A percentile compares a stretch with the other conserved stretches of the same genome.
Conservation (phyloP, 2,888 invertebrate genomes). For the Ariolimax columbianus region DNA sequence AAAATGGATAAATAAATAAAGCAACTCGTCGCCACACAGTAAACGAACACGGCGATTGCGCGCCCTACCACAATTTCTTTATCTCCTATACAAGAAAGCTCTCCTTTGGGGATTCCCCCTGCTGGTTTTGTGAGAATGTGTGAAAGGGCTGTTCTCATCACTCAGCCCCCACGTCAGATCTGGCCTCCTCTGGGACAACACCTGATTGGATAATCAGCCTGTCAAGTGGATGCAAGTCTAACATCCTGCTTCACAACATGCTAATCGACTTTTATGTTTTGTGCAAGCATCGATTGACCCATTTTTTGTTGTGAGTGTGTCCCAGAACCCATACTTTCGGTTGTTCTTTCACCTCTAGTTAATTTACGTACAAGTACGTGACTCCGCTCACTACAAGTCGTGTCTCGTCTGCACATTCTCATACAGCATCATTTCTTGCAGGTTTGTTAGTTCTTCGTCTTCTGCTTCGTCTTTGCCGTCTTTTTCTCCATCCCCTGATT, state of each 20-base stretch:
- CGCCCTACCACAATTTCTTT: slow-evolving; percentile 26
- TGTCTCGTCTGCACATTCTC: background rate
- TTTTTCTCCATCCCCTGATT: too few species aligned
- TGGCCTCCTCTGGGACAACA: slow-evolving; percentile 31
- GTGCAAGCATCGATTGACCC: background rate
- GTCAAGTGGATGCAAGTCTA: slow-evolving; percentile 30
- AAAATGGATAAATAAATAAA: background rate
- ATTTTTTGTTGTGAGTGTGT: background rate
- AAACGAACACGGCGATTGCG: background rate
- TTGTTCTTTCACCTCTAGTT: too few species aligned
- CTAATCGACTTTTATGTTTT: slow-evolving; percentile 36
- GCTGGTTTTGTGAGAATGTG: slow-evolving; percentile 3
- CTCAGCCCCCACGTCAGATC: slow-evolving; percentile 31
- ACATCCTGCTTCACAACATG: slow-evolving; percentile 13
- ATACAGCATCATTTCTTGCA: background rate
- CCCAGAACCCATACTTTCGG: too few species aligned
- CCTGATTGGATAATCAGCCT: slow-evolving; percentile 43
- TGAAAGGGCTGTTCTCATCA: slow-evolving; percentile 41
- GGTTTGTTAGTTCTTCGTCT: too few species aligned
- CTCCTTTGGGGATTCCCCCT: slow-evolving; percentile 23
- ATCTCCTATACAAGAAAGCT: background rate
- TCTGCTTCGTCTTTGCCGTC: too few species aligned
- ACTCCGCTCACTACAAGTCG: too few species aligned
- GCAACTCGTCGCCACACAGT: background rate
- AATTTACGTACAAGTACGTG: too few species aligned